Evolutionary conservation across 1,140 invertebrate species (phyloP).

Genomic region (Chlorops oryzae): DNA sequence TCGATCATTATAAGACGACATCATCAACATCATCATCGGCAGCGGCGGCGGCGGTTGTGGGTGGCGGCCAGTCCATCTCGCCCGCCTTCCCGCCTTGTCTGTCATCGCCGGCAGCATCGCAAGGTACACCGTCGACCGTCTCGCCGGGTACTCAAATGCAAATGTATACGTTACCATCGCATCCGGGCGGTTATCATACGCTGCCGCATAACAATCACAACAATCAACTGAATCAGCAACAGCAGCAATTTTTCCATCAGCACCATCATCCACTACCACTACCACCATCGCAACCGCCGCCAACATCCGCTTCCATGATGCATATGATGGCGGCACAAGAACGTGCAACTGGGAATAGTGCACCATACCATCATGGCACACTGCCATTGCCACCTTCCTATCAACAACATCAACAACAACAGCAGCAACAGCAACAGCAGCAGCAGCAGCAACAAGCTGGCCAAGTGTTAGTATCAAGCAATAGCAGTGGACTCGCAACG

Average conservation of each 20-base stretch:
- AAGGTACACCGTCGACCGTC: conserved; percentile 41
- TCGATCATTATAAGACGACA: conserved; percentile 55
- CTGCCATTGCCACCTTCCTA: conserved; percentile 39
- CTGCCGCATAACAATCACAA: conserved; percentile 41
- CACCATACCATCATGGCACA: conserved; percentile 34
- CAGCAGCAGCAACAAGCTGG: conserved; percentile 31
- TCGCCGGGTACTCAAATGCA: conserved; percentile 43
- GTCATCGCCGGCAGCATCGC: conserved; percentile 37
- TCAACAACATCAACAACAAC: conserved; percentile 39
- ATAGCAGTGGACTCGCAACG: conserved; percentile 36
- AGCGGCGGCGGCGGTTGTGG: conserved; percentile 14
- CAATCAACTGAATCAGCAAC: conserved; percentile 19
- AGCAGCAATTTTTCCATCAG: background rate
- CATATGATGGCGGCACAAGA: conserved; percentile 32
- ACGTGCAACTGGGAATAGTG: background rate
- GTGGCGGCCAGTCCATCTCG: conserved; percentile 25
- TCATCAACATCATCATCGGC: conserved; percentile 27
- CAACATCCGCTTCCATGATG: conserved; percentile 40
- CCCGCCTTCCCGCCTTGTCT: conserved; percentile 28
- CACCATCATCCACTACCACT: conserved; percentile 2
- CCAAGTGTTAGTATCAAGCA: conserved; percentile 41
- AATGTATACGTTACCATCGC: conserved; percentile 41
- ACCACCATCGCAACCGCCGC: conserved; percentile 19
- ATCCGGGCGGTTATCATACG: conserved; percentile 44
- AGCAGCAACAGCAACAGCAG: conserved; percentile 28